Evolutionary conservation across 1,140 invertebrate genomes (phyloP).

Genomic region (Protaetia brevitarsis): DNA sequence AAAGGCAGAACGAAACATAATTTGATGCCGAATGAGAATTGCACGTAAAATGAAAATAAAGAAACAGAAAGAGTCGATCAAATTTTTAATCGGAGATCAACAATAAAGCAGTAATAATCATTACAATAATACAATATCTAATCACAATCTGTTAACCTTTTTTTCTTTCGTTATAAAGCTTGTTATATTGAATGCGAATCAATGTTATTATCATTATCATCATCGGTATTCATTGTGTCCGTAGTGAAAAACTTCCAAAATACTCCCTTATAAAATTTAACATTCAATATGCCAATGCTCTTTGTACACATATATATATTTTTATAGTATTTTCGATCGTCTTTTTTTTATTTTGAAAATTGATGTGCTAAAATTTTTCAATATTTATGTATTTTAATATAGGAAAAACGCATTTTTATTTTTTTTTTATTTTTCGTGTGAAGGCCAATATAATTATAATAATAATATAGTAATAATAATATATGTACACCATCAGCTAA

Average conservation of each 20-base stretch:
- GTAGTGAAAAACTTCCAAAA: neutral
- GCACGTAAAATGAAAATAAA: slow-evolving; percentile 5
- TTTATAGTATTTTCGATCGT: slow-evolving; percentile 15
- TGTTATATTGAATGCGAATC: slow-evolving; percentile 25
- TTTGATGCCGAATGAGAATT: neutral
- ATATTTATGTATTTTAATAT: neutral
- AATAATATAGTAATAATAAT: neutral
- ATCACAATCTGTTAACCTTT: slow-evolving; percentile 34
- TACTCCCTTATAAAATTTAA: neutral
- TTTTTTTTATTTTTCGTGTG: slow-evolving; percentile 1
- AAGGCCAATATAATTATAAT: slow-evolving; percentile 20
- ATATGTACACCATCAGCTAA: slow-evolving; percentile 15
- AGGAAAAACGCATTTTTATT: neutral
- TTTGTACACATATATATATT: slow-evolving; percentile 3
- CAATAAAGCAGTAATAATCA: slow-evolving; percentile 36
- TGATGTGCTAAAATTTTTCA: neutral
- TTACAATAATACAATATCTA: slow-evolving; percentile 40
- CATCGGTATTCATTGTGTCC: neutral
- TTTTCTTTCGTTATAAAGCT: slow-evolving; percentile 25
- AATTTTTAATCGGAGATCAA: slow-evolving; percentile 43
- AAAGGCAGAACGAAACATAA: neutral
- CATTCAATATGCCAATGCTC: slow-evolving; percentile 24
- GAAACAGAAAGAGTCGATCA: slow-evolving; percentile 40
- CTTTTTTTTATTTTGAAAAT: too few relatives aligned
- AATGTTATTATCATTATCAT: neutral